Conservation (phyloP, 2,888 invertebrate species). For the Drosophila limbata region DNA sequence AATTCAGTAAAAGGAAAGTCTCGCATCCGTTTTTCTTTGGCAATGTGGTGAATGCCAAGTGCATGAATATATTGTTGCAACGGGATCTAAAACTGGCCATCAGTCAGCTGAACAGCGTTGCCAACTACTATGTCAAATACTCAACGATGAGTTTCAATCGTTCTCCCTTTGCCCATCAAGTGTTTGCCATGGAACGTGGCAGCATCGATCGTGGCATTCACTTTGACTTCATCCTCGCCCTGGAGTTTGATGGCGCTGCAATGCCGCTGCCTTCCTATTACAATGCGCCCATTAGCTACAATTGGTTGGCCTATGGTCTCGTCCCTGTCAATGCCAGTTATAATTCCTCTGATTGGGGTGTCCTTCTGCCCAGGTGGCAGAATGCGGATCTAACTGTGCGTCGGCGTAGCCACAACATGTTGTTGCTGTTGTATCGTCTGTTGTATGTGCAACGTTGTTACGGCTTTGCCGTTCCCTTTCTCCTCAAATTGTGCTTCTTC, state of each 20-base stretch:
- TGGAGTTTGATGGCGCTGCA: constrained; percentile 47
- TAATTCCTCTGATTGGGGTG: constrained; percentile 39
- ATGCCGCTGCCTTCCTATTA: constrained; percentile 43
- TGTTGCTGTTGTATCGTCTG: constrained; percentile 37
- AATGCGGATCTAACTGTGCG: not conserved
- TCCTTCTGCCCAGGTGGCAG: constrained; percentile 57
- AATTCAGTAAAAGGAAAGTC: constrained; percentile 5
- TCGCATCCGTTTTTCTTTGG: constrained; percentile 54
- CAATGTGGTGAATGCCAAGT: constrained; percentile 36
- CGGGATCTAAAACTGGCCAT: constrained; percentile 33
- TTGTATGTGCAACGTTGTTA: constrained; percentile 40
- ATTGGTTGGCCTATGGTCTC: constrained; percentile 56
- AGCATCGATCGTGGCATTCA: constrained; percentile 23
- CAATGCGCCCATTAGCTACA: constrained; percentile 26
- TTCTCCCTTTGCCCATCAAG: constrained; percentile 48
- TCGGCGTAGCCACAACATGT: constrained; percentile 18
- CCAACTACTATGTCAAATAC: constrained; percentile 42
- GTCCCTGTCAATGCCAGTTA: not conserved
- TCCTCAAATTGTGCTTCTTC: constrained; percentile 50
- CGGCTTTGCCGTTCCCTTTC: constrained; percentile 29
- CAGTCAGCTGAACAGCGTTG: not conserved
- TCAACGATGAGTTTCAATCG: constrained; percentile 3
- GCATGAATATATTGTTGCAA: constrained; percentile 43
- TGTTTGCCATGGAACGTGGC: constrained; percentile 23
- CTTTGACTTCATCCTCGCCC: constrained; percentile 57